phyloP scores from a whole-genome alignment of 2,888 invertebrate species.

The Osmoderma eremita region DNA sequence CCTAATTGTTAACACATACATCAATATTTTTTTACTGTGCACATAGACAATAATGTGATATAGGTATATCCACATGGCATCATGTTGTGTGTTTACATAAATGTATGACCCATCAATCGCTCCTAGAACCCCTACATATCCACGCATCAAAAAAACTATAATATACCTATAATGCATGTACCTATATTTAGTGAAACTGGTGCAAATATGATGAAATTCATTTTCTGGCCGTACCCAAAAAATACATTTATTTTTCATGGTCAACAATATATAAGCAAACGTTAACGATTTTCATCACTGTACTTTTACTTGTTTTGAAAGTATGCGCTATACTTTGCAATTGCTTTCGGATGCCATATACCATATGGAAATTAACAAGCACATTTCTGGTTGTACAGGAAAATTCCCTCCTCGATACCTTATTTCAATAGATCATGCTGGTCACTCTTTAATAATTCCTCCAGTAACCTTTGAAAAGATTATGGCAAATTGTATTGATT shows the following conservation, averaged over 20 bases:
- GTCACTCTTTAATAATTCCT: too few relatives aligned
- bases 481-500: too few relatives aligned
- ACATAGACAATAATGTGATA: neutral
- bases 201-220: neutral
- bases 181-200: constrained; percentile 12
- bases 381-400: constrained; percentile 1
- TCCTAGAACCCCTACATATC: neutral
- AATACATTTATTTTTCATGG: constrained; percentile 6
- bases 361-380: constrained; percentile 4
- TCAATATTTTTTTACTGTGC: neutral
- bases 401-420: constrained; percentile 11
- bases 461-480: too few relatives aligned
- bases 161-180: constrained; percentile 3
- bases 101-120: neutral
- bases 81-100: neutral
- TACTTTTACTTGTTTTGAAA: neutral
- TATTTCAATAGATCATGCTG: neutral
- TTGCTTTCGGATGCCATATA: neutral
- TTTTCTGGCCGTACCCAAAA: constrained; percentile 5
- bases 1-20: neutral
- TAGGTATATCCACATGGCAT: too few relatives aligned
- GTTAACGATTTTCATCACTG: constrained; percentile 4
- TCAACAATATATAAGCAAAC: neutral
- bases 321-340: neutral
- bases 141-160: too few relatives aligned